Evolutionary conservation across 1,140 invertebrate species (phyloP).

Genomic region (Scaptomyza hsui): DNA sequence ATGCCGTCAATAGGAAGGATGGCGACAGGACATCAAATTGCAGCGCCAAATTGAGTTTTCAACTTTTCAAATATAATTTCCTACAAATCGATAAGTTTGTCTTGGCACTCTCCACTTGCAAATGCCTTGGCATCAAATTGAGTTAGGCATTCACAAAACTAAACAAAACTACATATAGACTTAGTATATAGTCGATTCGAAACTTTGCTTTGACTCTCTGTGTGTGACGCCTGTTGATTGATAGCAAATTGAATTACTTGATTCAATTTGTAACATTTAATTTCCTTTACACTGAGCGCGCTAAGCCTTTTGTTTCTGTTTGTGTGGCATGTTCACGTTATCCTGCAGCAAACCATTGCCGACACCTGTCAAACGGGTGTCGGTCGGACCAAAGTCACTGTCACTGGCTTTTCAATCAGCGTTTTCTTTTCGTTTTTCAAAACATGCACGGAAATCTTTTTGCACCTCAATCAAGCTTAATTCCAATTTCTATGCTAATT

Average conservation of each 20-base stretch:
- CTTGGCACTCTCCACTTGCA: slow-evolving; percentile 33
- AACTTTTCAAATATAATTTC: slow-evolving; percentile 77
- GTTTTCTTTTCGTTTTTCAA: background rate
- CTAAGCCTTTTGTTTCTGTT: slow-evolving; percentile 29
- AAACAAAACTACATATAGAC: background rate
- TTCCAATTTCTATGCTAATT: slow-evolving; percentile 80
- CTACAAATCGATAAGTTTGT: slow-evolving; percentile 77
- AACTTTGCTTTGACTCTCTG: slow-evolving; percentile 34
- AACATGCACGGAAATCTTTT: background rate
- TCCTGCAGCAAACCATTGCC: slow-evolving; percentile 41
- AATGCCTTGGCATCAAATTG: slow-evolving; percentile 64
- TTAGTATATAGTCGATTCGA: background rate
- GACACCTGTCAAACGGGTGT: slow-evolving; percentile 51
- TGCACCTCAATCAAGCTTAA: slow-evolving; percentile 62
- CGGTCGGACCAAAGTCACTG: background rate
- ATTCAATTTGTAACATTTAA: slow-evolving; percentile 73
- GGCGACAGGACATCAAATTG: slow-evolving; percentile 48
- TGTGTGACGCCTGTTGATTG: slow-evolving; percentile 56
- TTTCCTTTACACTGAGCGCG: slow-evolving; percentile 25
- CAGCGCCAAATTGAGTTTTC: slow-evolving; percentile 68
- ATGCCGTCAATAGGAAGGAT: slow-evolving; percentile 8
- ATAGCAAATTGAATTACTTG: slow-evolving; percentile 68
- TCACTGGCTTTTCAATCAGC: background rate
- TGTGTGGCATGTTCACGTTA: slow-evolving; percentile 40
- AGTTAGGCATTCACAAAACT: slow-evolving; percentile 52